Evolutionary conservation across 2,797 vertebrate genomes (phyloP).

Genomic region (Mormyrops boulengeri): DNA sequence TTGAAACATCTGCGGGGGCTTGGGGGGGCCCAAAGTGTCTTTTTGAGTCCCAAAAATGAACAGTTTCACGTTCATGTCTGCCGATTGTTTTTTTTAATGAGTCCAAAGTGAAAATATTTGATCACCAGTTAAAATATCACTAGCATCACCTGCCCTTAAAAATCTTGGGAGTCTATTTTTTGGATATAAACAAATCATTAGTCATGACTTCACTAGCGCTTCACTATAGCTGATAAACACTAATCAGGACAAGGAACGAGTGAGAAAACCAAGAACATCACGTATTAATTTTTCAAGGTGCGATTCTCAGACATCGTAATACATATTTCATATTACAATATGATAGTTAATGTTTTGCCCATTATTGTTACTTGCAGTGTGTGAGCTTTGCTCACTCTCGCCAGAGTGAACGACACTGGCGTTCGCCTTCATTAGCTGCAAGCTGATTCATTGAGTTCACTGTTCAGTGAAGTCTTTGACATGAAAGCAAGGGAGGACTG

Average conservation of each 20-base stretch:
- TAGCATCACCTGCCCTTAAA: neutral
- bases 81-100: neutral
- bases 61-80: neutral
- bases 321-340: neutral
- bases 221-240: neutral
- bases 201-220: neutral
- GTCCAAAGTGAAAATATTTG: neutral
- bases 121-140: neutral
- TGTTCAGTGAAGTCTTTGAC: neutral
- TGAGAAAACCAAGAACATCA: neutral
- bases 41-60: neutral
- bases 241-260: neutral
- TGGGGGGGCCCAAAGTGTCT: neutral
- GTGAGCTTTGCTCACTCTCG: neutral
- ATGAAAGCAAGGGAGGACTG: neutral
- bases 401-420: neutral
- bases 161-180: neutral
- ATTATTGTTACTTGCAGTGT: neutral
- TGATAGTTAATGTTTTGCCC: neutral
- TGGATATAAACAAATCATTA: neutral
- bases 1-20: neutral
- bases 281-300: neutral
- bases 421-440: neutral
- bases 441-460: neutral
- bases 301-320: neutral